Conservation (phyloP, 2,888 invertebrate species). For the Stictocephala bisonia region DNA sequence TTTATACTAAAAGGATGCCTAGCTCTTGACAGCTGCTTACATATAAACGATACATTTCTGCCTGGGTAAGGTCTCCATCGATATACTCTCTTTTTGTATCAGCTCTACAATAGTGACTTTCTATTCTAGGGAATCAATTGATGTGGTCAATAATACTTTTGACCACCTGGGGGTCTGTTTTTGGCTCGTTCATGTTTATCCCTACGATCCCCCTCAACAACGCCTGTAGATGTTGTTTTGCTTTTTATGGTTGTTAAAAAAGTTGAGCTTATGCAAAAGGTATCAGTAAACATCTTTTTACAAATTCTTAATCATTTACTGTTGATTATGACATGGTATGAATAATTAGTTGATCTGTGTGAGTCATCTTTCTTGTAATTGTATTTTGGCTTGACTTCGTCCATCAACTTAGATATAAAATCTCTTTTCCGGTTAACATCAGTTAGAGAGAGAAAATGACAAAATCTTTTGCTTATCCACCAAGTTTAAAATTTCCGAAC, state of each 20-base stretch:
- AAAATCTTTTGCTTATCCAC: slow-evolving; percentile 11
- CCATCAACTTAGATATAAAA: slow-evolving; percentile 24
- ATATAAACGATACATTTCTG: too few relatives aligned
- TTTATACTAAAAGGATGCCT: background rate
- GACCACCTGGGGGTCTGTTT: too few relatives aligned
- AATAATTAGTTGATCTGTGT: slow-evolving; percentile 3
- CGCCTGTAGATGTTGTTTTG: too few relatives aligned
- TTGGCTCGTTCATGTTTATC: too few relatives aligned
- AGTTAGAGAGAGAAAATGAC: background rate
- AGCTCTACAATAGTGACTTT: too few relatives aligned
- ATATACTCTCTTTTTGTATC: too few relatives aligned
- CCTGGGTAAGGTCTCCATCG: too few relatives aligned
- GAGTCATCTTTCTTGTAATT: slow-evolving; percentile 26
- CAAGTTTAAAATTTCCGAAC: slow-evolving; percentile 1
- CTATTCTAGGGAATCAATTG: too few relatives aligned
- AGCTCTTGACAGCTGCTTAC: too few relatives aligned
- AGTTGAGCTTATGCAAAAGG: slow-evolving; percentile 23
- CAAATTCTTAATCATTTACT: slow-evolving; percentile 1
- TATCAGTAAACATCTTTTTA: slow-evolving; percentile 31
- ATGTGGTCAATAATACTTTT: too few relatives aligned
- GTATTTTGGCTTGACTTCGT: slow-evolving; percentile 34
- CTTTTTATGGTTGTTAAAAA: slow-evolving; percentile 32
- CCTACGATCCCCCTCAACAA: too few relatives aligned
- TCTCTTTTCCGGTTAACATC: slow-evolving; percentile 13
- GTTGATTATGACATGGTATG: background rate